Evolutionary conservation across 2,797 vertebrate species (phyloP), one percentile per base, ranked within the genome.

Genomic region (Acomys russatus): DNA sequence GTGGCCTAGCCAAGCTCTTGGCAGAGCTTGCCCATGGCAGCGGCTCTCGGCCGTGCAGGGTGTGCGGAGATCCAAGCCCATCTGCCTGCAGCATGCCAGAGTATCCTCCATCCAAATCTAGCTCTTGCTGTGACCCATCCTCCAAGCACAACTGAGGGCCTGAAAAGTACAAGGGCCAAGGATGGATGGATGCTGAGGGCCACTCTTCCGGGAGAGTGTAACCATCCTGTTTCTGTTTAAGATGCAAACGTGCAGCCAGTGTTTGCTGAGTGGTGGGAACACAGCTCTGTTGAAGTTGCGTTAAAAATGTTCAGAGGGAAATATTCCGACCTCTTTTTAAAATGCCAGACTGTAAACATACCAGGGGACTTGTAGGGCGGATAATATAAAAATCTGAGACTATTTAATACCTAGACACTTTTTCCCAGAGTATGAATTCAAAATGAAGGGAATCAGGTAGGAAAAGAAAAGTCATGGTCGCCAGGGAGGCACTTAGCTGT

Each of bases 291-390:
- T 70, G 35, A 88, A 92, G 83, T 10, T 84, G 15, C 35, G 33
- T 0, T 22, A 83, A 90, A 44, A 56, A 82, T 59, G 51, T 76
- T 44, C 28, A 6, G 64, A 93, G 59, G 56, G 44, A 87, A 44
- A 66, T 38, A 61, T 22, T 79, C 90, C 38, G 78, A 68, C 80
- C 90, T 90, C 78, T 86, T 59, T 73, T 82, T 71, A 90, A 95
- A 96, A 96, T 2, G 64, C 76, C 96, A 89, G 88, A 61, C 54
- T 92, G 78, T 80, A 91, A 94, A 82, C 64, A 33, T n/a, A 88
- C 70, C 86, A 51, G 23, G 61, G 56, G 89, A 70, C 88, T 49
- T 87, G 61, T 51, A 73, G 83, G 51, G 74, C 44, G 38, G 87
- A 49, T 74, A 17, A 74, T 35, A 44, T 71, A 80, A 84, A 44